Evolutionary conservation across 2,888 invertebrate species (phyloP), one percentile per base, ranked within the genome.

Genomic region (Amphimallon solstitiale): DNA sequence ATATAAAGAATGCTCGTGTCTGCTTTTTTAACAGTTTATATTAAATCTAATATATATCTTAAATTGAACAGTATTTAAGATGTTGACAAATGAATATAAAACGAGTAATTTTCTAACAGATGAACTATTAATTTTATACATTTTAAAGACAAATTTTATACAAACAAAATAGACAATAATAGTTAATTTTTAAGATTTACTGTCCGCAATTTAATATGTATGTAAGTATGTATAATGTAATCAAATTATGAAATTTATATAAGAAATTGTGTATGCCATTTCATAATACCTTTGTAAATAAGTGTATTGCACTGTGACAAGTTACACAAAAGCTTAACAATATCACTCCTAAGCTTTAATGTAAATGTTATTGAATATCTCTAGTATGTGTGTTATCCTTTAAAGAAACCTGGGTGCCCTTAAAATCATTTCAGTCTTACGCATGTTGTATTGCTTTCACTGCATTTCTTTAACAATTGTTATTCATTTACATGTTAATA

Each of bases 61-160:
- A 48, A 14, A 35, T 46, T 9, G 34, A 35, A 15, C 46, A 61
- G 61, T 48, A 61, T 48, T 46, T 35, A 43, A 10, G 29, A 63
- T 40, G n/a, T 21, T 14, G 54, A 21, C 15, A 12, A 51, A 34
- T 45, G 19, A 37, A 43, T 9, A 45, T 37, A 51, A 67, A 63
- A n/a, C n/a, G n/a, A 56, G 63, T 67, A 56, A 67, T 67, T 66
- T 66, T 61, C 63, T 66, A 63, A 51, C 63, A 48, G 56, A 48
- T 56, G 23, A 46, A 54, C 52, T 43, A 45, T 54, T 43, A 43
- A 45, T 54, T 64, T 54, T 35, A 12, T 48, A 48, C 37, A 35
- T 21, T 45, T 54, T 35, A 35, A 37, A 9, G 5, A 59, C 23
- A 49, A 40, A 14, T 49, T 48, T 49, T 61, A 29, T 61, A 43